Percentiles rank a stretch among this genome's conserved stretches.
Conservation (phyloP, 2,797 vertebrate species). For the Melanotaenia pygmaea region DNA sequence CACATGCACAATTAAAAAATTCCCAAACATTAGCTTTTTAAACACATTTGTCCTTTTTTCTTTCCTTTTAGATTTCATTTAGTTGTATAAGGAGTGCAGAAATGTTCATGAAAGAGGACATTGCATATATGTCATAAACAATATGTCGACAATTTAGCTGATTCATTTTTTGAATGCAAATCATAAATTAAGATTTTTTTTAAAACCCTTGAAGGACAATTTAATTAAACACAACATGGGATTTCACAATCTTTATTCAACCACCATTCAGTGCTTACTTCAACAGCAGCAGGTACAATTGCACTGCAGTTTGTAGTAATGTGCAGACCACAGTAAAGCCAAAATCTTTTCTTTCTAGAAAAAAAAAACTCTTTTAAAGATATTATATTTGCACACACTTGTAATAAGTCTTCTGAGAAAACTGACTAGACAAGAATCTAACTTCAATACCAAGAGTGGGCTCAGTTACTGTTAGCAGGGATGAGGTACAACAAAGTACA, state of each 20-base stretch:
- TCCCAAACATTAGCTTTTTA: no score
- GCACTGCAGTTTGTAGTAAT: slow-evolving; percentile 23
- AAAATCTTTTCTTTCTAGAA: not conserved
- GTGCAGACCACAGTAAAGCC: slow-evolving; percentile 26
- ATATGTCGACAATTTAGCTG: no score
- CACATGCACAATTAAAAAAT: no score
- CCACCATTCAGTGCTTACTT: slow-evolving; percentile 27
- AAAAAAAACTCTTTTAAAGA: not conserved
- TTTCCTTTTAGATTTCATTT: no score
- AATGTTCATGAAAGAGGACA: no score
- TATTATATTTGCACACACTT: slow-evolving; percentile 12
- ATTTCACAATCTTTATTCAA: slow-evolving; percentile 50
- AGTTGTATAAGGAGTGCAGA: no score
- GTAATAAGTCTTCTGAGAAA: slow-evolving; percentile 21
- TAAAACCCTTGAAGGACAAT: no score
- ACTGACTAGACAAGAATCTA: slow-evolving; percentile 3
- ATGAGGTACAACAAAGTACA: slow-evolving; percentile 28
- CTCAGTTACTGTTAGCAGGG: slow-evolving; percentile 20
- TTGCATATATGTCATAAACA: no score
- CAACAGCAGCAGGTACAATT: slow-evolving; percentile 39
- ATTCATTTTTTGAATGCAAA: no score
- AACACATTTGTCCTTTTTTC: no score
- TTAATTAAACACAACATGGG: no score
- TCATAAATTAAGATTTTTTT: no score
- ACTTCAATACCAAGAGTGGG: not conserved